Evolutionary conservation across 2,888 invertebrate genomes (phyloP), one percentile per base, ranked within the genome.

Genomic region (Lasioglossum zephyrum): DNA sequence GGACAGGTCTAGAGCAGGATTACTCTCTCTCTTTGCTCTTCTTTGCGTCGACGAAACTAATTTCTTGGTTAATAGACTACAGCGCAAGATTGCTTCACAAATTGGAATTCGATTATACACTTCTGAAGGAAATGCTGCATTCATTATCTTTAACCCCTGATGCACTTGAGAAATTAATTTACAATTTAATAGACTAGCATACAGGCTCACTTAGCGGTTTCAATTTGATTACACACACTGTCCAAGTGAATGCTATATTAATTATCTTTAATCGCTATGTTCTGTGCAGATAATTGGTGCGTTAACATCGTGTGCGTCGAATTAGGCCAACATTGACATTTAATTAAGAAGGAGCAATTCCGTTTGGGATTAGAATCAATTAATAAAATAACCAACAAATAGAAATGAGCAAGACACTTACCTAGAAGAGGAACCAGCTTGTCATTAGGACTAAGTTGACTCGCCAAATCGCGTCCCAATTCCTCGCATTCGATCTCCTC

Each of bases 401-500:
- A 60, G 4, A 26, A n/a, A 13, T 5, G 0, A 36, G 0, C 1
- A 11, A 69, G 36, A n/a, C 3, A 87, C 93, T 94, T 85, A 95
- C 95, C 94, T 92, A 97, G 95, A 88, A 97, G 96, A 86, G 96
- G 96, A 94, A 97, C 96, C 82, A 97, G 96, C 92, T 96, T 96
- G 92, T 97, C 97, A 84, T 96, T 96, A 53, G 96, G 96, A 39
- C 96, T 95, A 77, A 97, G 95, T 91, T 97, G 96, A 92, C 96
- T 96, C 82, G 96, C 96, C 83, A 97, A 95, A 93, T 97, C 97
- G 86, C 96, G 95, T 72, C 96, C 96, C 87, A 97, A 95, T 91
- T 96, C 96, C 93, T 98, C 98, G 95, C 97, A 98, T 92, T 97
- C 98, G 90, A 97, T 96, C 95, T 98, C 98, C 94, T 98, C 98